phyloP scores from a whole-genome alignment of 1,140 invertebrate genomes.

The Zaprionus ornatus region DNA sequence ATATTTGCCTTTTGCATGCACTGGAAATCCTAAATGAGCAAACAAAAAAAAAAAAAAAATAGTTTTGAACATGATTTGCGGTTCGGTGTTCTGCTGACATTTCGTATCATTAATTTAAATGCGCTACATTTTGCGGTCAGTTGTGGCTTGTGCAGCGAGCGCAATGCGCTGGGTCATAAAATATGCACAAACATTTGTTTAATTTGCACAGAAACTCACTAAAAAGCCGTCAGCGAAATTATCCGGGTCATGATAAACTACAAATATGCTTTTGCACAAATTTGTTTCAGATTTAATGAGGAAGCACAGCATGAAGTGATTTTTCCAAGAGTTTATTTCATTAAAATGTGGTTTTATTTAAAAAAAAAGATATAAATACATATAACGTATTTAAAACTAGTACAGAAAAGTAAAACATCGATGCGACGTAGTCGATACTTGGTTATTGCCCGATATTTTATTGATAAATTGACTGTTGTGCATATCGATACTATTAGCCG shows the following conservation, averaged over 20 bases:
- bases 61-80: constrained; percentile 60
- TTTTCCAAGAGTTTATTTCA: background rate
- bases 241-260: constrained; percentile 3
- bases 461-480: background rate
- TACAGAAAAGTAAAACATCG: too few species aligned
- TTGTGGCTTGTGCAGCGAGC: constrained; percentile 28
- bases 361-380: too few species aligned
- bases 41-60: background rate
- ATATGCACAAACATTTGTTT: constrained; percentile 58
- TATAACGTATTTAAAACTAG: too few species aligned
- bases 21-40: background rate
- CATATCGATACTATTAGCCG: background rate
- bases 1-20: background rate
- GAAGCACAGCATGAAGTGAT: background rate
- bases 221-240: background rate
- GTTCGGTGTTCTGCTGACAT: constrained; percentile 59
- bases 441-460: too few species aligned
- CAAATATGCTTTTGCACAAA: constrained; percentile 4
- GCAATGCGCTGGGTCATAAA: constrained; percentile 49
- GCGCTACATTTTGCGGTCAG: constrained; percentile 64
- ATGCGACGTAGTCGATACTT: too few species aligned
- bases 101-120: constrained; percentile 73
- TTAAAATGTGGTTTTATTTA: background rate
- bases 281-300: background rate
- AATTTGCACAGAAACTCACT: constrained; percentile 41